phyloP scores from a whole-genome alignment of 2,113 vertebrate genomes.

The Bothrops jararaca region DNA sequence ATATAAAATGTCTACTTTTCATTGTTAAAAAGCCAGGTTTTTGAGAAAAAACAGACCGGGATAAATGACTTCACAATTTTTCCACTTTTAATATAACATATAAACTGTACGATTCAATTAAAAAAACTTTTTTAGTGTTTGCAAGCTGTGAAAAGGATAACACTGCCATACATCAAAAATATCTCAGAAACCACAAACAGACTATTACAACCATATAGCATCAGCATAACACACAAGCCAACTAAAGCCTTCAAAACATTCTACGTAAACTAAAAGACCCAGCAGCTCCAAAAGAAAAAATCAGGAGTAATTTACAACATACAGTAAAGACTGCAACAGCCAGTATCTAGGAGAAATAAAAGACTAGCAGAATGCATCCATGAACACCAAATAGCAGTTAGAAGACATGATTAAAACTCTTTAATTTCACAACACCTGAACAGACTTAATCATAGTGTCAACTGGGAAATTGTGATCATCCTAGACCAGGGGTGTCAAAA shows the following conservation, averaged over 20 bases:
- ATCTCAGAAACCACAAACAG: not conserved
- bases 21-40: not conserved
- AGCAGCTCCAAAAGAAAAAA: not conserved
- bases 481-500: not conserved
- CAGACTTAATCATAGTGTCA: not conserved
- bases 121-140: not conserved
- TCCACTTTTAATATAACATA: not conserved
- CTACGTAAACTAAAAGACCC: not conserved
- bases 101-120: not conserved
- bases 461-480: not conserved
- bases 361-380: not conserved
- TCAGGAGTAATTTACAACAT: not conserved
- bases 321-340: not conserved
- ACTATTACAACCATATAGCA: not conserved
- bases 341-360: not conserved
- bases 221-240: not conserved
- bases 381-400: not conserved
- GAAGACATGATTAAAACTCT: not conserved
- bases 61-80: not conserved
- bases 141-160: not conserved
- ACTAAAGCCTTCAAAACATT: not conserved
- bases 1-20: not conserved
- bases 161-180: not conserved
- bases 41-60: not conserved
- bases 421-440: not conserved